phyloP scores from a whole-genome alignment of 2,113 vertebrate genomes.

The Barnardius zonarius region DNA sequence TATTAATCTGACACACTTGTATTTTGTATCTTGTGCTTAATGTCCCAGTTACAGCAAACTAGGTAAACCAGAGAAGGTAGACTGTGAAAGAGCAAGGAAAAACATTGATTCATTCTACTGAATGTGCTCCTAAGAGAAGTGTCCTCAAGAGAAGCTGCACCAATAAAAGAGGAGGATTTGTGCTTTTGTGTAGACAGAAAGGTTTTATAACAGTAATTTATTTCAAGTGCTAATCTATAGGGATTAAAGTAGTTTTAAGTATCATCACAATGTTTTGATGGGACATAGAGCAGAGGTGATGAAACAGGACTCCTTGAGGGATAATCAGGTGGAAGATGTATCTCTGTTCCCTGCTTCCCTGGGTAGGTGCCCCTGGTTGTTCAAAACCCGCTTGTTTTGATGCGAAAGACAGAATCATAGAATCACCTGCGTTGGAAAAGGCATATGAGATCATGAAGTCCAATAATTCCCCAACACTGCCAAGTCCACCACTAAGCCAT shows the following conservation, averaged over 20 bases:
- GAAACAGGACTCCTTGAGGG: neutral
- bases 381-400: rapidly evolving
- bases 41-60: neutral
- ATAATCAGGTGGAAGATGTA: neutral
- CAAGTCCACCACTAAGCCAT: neutral
- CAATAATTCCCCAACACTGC: neutral
- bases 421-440: neutral
- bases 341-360: neutral
- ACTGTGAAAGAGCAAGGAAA: neutral
- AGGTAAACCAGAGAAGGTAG: neutral
- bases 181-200: neutral
- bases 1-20: neutral
- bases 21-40: neutral
- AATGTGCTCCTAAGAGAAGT: neutral
- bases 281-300: neutral
- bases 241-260: neutral
- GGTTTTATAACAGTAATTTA: neutral
- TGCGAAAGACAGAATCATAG: neutral
- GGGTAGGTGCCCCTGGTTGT: neutral
- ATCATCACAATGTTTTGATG: neutral
- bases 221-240: neutral
- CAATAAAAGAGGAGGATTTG: neutral
- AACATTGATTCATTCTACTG: neutral
- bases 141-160: neutral
- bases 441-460: neutral